Conservation (phyloP, 2,113 vertebrate species). For the Alexandromys fortis region DNA sequence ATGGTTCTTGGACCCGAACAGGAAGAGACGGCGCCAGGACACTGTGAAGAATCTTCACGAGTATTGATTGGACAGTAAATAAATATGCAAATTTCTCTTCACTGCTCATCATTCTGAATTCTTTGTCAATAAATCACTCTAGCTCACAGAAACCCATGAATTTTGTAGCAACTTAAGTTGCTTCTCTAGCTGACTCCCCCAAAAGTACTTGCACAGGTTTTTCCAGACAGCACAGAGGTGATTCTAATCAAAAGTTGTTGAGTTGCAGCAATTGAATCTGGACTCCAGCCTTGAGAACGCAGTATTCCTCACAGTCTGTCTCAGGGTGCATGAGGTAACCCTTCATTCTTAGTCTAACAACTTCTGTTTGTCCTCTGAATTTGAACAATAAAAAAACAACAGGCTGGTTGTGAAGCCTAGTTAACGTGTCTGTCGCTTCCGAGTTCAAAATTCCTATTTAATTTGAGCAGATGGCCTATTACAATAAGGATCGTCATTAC, state of each 20-base stretch:
- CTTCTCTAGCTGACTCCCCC: background rate
- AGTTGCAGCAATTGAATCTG: conserved; percentile 50
- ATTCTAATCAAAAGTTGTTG: conserved; percentile 54
- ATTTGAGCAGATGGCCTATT: conserved; percentile 59
- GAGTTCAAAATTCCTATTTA: conserved; percentile 66
- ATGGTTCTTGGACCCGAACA: background rate
- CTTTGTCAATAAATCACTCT: conserved; percentile 26
- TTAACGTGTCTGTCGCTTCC: conserved; percentile 53
- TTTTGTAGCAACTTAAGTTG: conserved; percentile 19
- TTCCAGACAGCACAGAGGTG: background rate
- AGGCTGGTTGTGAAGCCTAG: conserved; percentile 46
- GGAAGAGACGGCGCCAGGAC: conserved; percentile 1
- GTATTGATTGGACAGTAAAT: conserved; percentile 28
- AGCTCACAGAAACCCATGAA: background rate
- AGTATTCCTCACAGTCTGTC: conserved; percentile 48
- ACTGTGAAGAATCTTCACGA: conserved; percentile 42
- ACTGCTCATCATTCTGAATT: conserved; percentile 22
- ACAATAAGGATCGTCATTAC: conserved; percentile 60
- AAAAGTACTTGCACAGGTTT: background rate
- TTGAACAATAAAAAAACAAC: conserved; percentile 65
- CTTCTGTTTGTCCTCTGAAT: conserved; percentile 44
- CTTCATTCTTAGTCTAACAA: conserved; percentile 59
- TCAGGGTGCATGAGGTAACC: conserved; percentile 50
- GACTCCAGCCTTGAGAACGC: background rate
- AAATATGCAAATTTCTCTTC: conserved; percentile 13